Evolutionary conservation across 2,113 vertebrate genomes (phyloP).

Genomic region (Callocephalon fimbriatum): DNA sequence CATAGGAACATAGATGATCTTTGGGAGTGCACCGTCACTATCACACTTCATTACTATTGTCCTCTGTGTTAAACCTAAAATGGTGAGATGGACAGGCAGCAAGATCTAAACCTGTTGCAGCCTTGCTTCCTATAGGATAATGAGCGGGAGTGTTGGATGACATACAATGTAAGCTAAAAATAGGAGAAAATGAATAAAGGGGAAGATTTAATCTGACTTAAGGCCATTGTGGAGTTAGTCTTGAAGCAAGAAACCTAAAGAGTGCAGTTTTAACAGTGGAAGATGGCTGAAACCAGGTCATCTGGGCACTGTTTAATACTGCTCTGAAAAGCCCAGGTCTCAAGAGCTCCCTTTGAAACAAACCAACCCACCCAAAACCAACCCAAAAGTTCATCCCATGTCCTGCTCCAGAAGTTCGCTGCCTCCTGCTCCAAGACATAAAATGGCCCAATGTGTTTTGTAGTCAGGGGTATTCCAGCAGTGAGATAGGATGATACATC

Average conservation of each 20-base stretch:
- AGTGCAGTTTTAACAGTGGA: neutral
- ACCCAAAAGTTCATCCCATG: neutral
- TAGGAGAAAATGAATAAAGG: neutral
- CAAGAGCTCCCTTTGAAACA: neutral
- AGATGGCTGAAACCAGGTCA: neutral
- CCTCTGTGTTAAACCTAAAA: neutral
- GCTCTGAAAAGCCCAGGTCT: neutral
- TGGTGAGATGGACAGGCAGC: neutral
- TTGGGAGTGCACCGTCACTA: neutral
- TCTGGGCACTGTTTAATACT: neutral
- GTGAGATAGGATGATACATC: rapidly evolving
- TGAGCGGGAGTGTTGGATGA: neutral
- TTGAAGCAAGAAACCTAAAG: neutral
- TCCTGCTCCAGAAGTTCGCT: neutral
- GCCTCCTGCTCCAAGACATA: neutral
- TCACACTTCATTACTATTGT: neutral
- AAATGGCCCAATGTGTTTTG: neutral
- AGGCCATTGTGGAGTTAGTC: neutral
- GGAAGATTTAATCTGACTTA: neutral
- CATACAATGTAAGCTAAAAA: neutral
- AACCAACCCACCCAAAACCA: neutral
- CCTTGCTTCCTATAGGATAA: neutral
- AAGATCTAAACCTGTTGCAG: neutral
- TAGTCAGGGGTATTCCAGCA: neutral
- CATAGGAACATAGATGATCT: neutral